A percentile compares a stretch with the other conserved stretches of the same genome.
Conservation (phyloP, 37 sponge, comb jelly and placozoan genomes). For the Halichondria panicea region DNA sequence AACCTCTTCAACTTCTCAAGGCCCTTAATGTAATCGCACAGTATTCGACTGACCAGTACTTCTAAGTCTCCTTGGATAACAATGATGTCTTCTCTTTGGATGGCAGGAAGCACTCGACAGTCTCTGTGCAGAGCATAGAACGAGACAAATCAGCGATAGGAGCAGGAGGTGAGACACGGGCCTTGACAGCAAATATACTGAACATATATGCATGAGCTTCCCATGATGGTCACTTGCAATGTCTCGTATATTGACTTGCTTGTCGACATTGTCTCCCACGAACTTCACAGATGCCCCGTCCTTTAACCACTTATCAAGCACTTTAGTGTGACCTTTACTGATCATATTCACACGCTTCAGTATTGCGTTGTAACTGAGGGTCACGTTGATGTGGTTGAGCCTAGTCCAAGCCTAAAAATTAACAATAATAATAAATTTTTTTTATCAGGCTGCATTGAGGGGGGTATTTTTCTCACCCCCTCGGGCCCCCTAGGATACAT, state of each 20-base stretch:
- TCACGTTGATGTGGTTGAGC: conserved; percentile 13
- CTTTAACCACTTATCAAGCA: conserved; percentile 1
- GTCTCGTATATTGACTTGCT: conserved; percentile 8
- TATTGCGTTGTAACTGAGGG: conserved; percentile 21
- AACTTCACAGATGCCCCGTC: conserved; percentile 8
- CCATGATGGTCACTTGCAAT: conserved; percentile 10
- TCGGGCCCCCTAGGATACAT: no score
- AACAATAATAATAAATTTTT: not conserved
- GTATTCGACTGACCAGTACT: conserved; percentile 11
- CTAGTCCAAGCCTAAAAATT: conserved; percentile 15
- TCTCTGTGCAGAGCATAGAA: no score
- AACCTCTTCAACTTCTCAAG: not conserved
- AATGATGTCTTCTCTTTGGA: no score
- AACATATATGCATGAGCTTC: conserved; percentile 8
- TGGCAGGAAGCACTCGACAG: not conserved
- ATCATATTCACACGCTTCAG: not conserved
- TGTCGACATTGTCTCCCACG: conserved; percentile 22
- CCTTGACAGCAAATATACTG: no score
- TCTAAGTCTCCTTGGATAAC: not conserved
- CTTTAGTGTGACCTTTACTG: not conserved
- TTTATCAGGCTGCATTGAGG: no score
- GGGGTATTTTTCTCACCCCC: no score
- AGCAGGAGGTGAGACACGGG: no score
- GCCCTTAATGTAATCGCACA: conserved; percentile 7
- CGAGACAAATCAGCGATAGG: no score